A percentile compares a stretch with the other conserved stretches of the same genome.
Conservation (phyloP, 2,113 vertebrate genomes). For the Garra rufa region DNA sequence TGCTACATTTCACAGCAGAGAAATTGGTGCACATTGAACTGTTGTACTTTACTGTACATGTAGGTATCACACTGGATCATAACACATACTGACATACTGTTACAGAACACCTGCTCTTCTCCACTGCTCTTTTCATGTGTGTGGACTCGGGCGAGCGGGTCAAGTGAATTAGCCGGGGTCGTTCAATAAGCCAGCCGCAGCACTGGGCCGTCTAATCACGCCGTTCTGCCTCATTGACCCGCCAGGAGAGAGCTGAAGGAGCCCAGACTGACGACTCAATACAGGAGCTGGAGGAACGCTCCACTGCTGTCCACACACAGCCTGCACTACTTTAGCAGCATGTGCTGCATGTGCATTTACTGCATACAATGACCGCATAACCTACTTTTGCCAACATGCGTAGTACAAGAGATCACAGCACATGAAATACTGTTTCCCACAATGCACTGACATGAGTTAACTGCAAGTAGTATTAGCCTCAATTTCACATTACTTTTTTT, state of each 20-base stretch:
- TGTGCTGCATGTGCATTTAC: not conserved
- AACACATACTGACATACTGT: constrained; percentile 13
- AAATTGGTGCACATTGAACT: not conserved
- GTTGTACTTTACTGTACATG: not conserved
- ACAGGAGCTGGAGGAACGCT: not conserved
- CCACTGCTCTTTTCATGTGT: constrained; percentile 38
- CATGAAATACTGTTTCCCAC: not conserved
- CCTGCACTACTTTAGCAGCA: not conserved
- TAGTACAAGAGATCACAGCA: not conserved
- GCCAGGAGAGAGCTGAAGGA: constrained; percentile 42
- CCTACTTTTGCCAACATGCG: not conserved
- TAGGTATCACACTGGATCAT: not conserved
- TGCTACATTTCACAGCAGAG: not conserved
- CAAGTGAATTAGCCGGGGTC: constrained; percentile 60
- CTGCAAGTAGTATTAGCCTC: not conserved
- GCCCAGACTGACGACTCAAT: constrained; percentile 30
- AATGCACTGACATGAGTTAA: not conserved
- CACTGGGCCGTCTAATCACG: constrained; percentile 55
- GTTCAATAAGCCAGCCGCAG: constrained; percentile 55
- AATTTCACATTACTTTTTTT: not conserved
- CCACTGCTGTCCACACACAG: not conserved
- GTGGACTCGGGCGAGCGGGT: constrained; percentile 49
- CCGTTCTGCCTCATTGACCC: constrained; percentile 61
- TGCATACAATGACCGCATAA: not conserved
- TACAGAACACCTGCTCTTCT: constrained; percentile 6